Evolutionary conservation across 2,113 vertebrate genomes (phyloP).

Genomic region (Nyctibius bracteatus): DNA sequence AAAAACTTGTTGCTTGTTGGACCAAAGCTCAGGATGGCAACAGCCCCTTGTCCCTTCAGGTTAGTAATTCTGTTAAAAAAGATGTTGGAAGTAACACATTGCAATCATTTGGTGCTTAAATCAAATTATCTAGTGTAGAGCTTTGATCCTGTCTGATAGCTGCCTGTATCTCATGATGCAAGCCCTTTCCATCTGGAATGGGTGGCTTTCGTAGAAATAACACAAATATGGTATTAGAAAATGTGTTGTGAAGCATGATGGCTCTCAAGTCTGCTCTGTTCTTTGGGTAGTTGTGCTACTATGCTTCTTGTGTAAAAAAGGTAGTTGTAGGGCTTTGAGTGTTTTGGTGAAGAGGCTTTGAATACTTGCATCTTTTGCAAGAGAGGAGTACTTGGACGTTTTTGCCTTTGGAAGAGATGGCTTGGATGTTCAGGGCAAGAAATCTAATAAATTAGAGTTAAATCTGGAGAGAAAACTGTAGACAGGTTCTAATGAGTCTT

Average conservation of each 20-base stretch:
- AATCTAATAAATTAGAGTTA: neutral
- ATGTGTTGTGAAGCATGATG: neutral
- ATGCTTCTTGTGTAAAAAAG: neutral
- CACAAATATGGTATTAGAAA: neutral
- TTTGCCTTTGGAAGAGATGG: neutral
- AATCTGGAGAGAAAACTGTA: neutral
- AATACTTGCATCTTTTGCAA: neutral
- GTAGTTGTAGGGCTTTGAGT: neutral
- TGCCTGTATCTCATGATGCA: neutral
- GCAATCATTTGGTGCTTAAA: neutral
- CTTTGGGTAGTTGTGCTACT: neutral
- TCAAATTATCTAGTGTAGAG: neutral
- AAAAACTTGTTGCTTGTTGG: conserved; percentile 93
- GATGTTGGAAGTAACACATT: neutral
- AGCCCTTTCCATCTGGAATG: neutral
- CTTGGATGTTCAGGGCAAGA: neutral
- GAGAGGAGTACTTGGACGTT: neutral
- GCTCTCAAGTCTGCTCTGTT: neutral
- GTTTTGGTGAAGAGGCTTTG: neutral
- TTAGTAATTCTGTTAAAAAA: conserved; percentile 45
- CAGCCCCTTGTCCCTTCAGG: conserved; percentile 89
- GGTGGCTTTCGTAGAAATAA: neutral
- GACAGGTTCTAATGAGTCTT: neutral
- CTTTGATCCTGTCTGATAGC: neutral
- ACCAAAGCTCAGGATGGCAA: conserved; percentile 82